These are phyloP conservation scores for Lycophotia porphyrea DNA, from an alignment of 2,888 invertebrate genomes.

Conservation along the genomic window DNA sequence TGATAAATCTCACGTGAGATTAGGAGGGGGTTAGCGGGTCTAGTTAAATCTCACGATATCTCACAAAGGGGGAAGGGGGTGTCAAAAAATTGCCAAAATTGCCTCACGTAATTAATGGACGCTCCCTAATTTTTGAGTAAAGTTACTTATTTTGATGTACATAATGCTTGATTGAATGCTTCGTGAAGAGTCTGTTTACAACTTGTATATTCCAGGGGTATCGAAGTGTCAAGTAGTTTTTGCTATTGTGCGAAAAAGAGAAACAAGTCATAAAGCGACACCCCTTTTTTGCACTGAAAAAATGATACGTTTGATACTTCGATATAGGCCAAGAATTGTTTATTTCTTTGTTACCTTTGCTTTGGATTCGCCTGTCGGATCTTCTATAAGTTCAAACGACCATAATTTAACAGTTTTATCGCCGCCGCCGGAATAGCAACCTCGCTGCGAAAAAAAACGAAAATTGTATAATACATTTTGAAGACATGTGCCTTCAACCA, in stretches of 20 bases:
- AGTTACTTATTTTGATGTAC: too few relatives aligned
- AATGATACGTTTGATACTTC: background rate
- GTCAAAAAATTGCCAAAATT: too few relatives aligned
- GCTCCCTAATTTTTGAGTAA: too few relatives aligned
- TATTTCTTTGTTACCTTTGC: conserved; percentile 83
- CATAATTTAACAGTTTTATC: conserved; percentile 98
- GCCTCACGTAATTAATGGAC: too few relatives aligned
- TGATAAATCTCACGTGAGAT: too few relatives aligned
- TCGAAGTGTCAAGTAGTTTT: background rate
- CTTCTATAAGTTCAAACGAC: conserved; percentile 96
- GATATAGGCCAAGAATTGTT: background rate
- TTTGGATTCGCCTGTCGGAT: conserved; percentile 91
- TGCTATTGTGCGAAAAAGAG: background rate
- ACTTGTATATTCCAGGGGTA: background rate
- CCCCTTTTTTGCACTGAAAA: background rate
- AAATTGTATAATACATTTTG: background rate
- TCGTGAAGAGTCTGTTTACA: too few relatives aligned
- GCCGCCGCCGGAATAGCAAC: conserved; percentile 95
- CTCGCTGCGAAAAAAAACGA: conserved; percentile 86
- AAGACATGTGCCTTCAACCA: background rate
- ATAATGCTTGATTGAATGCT: too few relatives aligned
- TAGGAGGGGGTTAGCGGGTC: too few relatives aligned
- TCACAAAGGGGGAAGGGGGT: too few relatives aligned
- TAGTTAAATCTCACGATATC: too few relatives aligned
- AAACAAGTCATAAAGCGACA: background rate